Evolutionary conservation across 1,140 invertebrate species (phyloP), one percentile per base, ranked within the genome.

Genomic region (Apocrypta bakeri): DNA sequence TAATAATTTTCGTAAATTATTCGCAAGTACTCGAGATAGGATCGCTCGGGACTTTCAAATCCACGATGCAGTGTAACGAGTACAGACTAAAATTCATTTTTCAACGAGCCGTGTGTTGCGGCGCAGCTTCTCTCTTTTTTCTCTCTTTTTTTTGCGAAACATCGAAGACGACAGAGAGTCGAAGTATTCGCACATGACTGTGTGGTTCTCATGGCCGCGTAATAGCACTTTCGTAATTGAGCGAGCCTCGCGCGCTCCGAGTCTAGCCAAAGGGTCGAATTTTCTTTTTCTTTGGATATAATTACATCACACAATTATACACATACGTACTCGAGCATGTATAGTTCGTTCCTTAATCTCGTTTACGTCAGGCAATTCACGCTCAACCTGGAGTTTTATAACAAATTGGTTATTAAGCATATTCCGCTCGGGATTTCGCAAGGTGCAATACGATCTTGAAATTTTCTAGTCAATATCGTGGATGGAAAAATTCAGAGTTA

Each of bases 351-450:
- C 40, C 37, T 81, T 73, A 66, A 66, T 68, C 42, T 69, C 69
- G 48, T 81, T 75, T 81, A 74, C 17, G 72, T 56, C 31, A 40
- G 68, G n/a, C 48, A n/a, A n/a, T n/a, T n/a, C 9, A 48, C n/a
- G 17, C 14, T 12, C 0, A 27, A 27, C 17, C 72, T 27, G 25
- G 21, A 25, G 48, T 33, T 72, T 77, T 77, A 64, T 82, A 77
- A 82, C 74, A 71, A 76, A 82, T 82, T 77, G 25, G 72, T 68
- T 48, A 68, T 79, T 66, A n/a, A n/a, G n/a, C n/a, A 37, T 56
- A 56, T 31, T 64, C 31, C 33, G 21, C 0, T 73, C 56, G 11
- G 12, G 66, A 73, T 81, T 81, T 64, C 56, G 71, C 33, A 74
- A 74, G 37, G 27, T n/a, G n/a, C 24, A 40, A 68, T 48, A 27